Percentiles rank a stretch among this genome's conserved stretches.
These are phyloP conservation scores for Phymastichus coffea DNA, from an alignment of 1,140 invertebrate species.

Conservation along the genomic window DNA sequence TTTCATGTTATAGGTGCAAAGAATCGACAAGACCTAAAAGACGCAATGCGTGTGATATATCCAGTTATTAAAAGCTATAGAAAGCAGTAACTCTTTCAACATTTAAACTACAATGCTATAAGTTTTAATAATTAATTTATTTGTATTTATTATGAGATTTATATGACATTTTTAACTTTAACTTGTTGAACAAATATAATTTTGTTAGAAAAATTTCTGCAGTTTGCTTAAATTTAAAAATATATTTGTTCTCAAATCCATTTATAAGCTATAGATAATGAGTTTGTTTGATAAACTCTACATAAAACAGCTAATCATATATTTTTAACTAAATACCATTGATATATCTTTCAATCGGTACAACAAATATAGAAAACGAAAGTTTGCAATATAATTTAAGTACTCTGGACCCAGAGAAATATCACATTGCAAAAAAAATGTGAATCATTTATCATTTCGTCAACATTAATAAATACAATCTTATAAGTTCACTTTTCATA, in stretches of 20 bases:
- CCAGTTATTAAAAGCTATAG: constrained; percentile 95
- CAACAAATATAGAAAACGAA: too few relatives aligned
- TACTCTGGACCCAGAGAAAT: constrained; percentile 17
- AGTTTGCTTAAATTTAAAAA: constrained; percentile 23
- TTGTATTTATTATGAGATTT: background rate
- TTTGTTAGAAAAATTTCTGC: constrained; percentile 2
- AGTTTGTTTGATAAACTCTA: constrained; percentile 32
- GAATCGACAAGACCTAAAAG: constrained; percentile 86
- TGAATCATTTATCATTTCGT: background rate
- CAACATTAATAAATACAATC: background rate
- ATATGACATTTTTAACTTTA: constrained; percentile 8
- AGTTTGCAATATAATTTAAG: constrained; percentile 21
- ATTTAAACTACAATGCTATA: background rate
- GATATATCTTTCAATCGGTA: too few relatives aligned
- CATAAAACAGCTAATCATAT: constrained; percentile 17
- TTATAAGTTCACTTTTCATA: background rate
- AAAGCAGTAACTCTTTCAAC: constrained; percentile 67
- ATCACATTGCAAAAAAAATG: constrained; percentile 3
- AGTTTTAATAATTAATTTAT: background rate
- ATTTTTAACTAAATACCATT: constrained; percentile 14
- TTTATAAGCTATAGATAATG: constrained; percentile 31
- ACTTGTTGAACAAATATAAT: constrained; percentile 1
- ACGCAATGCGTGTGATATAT: constrained; percentile 94
- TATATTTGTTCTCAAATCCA: constrained; percentile 28
- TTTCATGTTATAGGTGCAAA: constrained; percentile 82